Percentiles rank a stretch among this genome's conserved stretches.
Evolutionary conservation across 2,113 vertebrate genomes (phyloP).

Genomic region (Eretmochelys imbricata): DNA sequence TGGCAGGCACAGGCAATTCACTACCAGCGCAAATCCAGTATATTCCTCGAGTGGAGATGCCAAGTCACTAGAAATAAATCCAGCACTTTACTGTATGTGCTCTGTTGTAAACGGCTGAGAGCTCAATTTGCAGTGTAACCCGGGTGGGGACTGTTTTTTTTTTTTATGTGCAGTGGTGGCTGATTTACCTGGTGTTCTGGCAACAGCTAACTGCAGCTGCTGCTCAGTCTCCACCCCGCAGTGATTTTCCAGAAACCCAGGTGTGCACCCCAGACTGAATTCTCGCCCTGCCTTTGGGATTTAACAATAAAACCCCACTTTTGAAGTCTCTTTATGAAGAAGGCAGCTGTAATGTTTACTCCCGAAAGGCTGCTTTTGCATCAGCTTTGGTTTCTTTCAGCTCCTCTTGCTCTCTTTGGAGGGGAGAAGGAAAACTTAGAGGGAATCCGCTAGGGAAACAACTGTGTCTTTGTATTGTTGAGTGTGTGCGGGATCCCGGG

Average conservation of each 20-base stretch:
- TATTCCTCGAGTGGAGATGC: background rate
- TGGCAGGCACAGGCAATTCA: background rate
- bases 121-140: background rate
- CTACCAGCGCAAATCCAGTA: background rate
- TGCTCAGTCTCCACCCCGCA: rapidly evolving
- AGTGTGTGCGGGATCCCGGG: background rate
- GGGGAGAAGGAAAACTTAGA: background rate
- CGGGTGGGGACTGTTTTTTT: background rate
- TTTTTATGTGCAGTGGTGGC: rapidly evolving
- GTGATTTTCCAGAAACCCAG: background rate
- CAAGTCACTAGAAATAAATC: background rate
- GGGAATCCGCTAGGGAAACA: background rate
- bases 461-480: background rate
- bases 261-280: background rate
- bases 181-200: background rate
- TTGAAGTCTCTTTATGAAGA: background rate
- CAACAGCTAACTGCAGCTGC: background rate
- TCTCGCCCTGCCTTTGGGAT: background rate
- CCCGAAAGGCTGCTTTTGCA: background rate
- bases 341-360: background rate
- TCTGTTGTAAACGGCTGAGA: background rate
- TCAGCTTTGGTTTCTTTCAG: background rate
- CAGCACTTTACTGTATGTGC: background rate
- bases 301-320: background rate
- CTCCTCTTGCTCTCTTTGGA: background rate